Evolutionary conservation across 2,888 invertebrate species (phyloP).

Genomic region (Myopa testacea): DNA sequence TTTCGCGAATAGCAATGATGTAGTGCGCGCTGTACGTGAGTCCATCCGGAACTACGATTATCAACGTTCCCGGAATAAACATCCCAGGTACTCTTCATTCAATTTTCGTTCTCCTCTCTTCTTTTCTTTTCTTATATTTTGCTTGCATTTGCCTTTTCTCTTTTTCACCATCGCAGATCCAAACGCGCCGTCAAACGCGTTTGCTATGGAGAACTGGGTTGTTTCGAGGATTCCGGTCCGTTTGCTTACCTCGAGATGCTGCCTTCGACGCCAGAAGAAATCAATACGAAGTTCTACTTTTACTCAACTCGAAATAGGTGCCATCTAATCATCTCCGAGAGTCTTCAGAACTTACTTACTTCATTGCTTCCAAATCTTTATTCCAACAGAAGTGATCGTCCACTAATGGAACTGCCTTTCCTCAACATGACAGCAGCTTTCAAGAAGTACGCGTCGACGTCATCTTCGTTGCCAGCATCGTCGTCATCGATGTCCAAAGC

Average conservation of each 20-base stretch:
- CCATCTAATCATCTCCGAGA: neutral
- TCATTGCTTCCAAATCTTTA: neutral
- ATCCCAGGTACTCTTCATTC: constrained; percentile 46
- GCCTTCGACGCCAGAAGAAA: constrained; percentile 87
- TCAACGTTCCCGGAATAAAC: constrained; percentile 48
- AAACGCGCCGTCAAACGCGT: constrained; percentile 85
- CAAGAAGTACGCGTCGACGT: constrained; percentile 54
- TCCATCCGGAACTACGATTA: constrained; percentile 54
- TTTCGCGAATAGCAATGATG: constrained; percentile 52
- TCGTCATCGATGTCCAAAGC: constrained; percentile 24
- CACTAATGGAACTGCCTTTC: constrained; percentile 79
- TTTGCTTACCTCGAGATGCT: constrained; percentile 91
- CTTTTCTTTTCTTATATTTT: too few species aligned
- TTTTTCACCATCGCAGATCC: constrained; percentile 68
- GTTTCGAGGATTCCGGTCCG: constrained; percentile 91
- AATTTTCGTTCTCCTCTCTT: neutral
- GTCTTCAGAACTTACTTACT: neutral
- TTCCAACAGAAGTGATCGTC: constrained; percentile 68
- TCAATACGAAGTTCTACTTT: constrained; percentile 85
- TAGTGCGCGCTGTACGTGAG: constrained; percentile 56
- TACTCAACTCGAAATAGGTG: constrained; percentile 78
- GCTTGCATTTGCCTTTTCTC: neutral
- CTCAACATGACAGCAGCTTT: constrained; percentile 79
- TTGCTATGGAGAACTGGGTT: constrained; percentile 91
- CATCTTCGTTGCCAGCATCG: too few species aligned